Evolutionary conservation across 2,113 vertebrate species (phyloP), one percentile per base, ranked within the genome.

Genomic region (Macroglossus sobrinus): DNA sequence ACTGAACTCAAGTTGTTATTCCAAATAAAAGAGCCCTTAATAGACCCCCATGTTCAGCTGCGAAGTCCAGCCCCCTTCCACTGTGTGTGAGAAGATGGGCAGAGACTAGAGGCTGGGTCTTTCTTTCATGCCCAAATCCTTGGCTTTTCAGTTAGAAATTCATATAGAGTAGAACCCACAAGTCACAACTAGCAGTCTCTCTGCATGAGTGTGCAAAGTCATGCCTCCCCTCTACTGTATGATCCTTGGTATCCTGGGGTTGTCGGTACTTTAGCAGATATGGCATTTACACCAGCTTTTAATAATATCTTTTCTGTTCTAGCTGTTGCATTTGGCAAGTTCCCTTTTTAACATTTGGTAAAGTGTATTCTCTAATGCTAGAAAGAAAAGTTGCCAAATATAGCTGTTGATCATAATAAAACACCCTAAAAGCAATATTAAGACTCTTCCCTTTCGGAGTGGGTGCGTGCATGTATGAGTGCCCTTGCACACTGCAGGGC

Each of bases 331-430:
- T 82, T 95, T 92, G 93, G 93, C 91, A 94, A 69, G 68, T 84
- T 87, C 89, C 38, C 40, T 93, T 95, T 95, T 55, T 86, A 90
- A 81, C 93, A 87, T 96, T 93, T 89, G 88, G 69, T 84, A 66
- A 95, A 86, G 71, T 91, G 85, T 94, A 78, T 94, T 94, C 66
- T 75, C 89, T 93, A 80, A 94, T 85, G 96, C 91, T 94, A 55
- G 91, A 93, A 93, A 97, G 97, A 94, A 87, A 97, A 96, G 81
- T 96, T 94, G 91, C 95, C 93, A 94, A 85, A 96, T 96, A 96
- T 92, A 93, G 97, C 84, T 84, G 69, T 66, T 89, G 89, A 91
- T 86, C 80, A 66, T 80, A 82, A 84, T 76, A 82, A 81, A 75
- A 80, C 68, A 80, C 74, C 92, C 55, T 50, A 21, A 79, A 95